Conservation (phyloP, 2,797 vertebrate genomes). For the Argya squamiceps region DNA sequence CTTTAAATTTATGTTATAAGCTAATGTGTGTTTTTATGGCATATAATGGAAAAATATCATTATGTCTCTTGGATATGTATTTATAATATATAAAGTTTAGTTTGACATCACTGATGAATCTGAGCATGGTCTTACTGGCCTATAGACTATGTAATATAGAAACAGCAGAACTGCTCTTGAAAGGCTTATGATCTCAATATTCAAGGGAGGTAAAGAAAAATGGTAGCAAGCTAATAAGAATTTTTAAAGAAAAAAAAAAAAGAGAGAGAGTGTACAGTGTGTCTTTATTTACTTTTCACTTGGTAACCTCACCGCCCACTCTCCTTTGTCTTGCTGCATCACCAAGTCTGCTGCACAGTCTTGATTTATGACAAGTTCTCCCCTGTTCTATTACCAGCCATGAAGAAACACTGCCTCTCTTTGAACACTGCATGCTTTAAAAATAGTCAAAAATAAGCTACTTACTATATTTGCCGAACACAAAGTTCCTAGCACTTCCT, state of each 20-base stretch:
- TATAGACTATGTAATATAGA: background rate
- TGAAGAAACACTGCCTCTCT: background rate
- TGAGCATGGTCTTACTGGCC: background rate
- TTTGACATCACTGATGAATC: background rate
- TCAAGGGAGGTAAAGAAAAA: background rate
- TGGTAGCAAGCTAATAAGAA: background rate
- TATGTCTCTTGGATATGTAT: background rate
- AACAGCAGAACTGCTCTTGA: background rate
- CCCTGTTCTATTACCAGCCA: background rate
- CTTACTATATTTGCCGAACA: background rate
- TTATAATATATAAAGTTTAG: background rate
- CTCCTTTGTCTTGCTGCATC: conserved; percentile 21
- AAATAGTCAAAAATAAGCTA: background rate
- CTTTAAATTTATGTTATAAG: background rate
- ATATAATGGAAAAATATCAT: background rate
- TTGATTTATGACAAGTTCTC: conserved; percentile 44
- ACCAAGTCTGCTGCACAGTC: background rate
- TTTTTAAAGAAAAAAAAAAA: background rate
- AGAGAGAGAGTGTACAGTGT: background rate
- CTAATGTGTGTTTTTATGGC: background rate
- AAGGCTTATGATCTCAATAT: background rate
- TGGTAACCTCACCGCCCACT: background rate
- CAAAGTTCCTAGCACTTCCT: background rate
- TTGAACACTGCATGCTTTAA: background rate
- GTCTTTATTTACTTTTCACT: conserved; percentile 40